Base-by-base conservation (phyloP, 1,140 invertebrate genomes). In the Platyura marginata region DNA sequence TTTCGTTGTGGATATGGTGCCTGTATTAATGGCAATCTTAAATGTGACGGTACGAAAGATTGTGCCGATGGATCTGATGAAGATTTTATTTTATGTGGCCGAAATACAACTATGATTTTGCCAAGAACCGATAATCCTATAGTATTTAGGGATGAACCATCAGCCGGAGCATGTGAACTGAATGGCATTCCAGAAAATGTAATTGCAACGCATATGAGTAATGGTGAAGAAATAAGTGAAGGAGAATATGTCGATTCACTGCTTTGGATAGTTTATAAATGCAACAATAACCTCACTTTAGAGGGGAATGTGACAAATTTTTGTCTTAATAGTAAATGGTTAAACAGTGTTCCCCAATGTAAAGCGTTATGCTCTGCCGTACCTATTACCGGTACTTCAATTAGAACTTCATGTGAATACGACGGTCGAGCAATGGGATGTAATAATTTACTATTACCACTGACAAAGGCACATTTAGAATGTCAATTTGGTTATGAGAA, bases 1-100 rank as follows among this genome's bases (percentile, higher is more conserved):
- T 43, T 43, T 36, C 42, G 42, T 19, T 43, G 42, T 23, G 33
- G 13, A 3, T 43, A 43, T 25, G 42, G 42, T 3, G 38, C 21
- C 9, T 40, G 38, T 16, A 21, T 40, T 3, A 5, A 21, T 21
- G 38, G 38, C 2, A 16, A 22, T 23, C 10, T 5, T 23, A 21
- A 23, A 40, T 40, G 38, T n/a, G 21, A 40, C 15, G 40, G 40
- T 5, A 21, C 11, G 8, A 19, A 9, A 15, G 25, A 41, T 41
- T 41, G 40, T 32, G 22, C 25, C 5, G 40, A 41, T 32, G 25
- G 25, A 9, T 41, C 40, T 4, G 40, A 41, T 41, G 40, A 41
- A 41, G 11, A 13, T 40, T 22, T 19, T 8, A 18, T 21, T 11
- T 9, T 41, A 9, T 41, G 40, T 41, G 22, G 22, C 4, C 8